A percentile compares a stretch with the other conserved stretches of the same genome.
Evolutionary conservation across 2,113 vertebrate species (phyloP).

Genomic region (Mirza zaza): DNA sequence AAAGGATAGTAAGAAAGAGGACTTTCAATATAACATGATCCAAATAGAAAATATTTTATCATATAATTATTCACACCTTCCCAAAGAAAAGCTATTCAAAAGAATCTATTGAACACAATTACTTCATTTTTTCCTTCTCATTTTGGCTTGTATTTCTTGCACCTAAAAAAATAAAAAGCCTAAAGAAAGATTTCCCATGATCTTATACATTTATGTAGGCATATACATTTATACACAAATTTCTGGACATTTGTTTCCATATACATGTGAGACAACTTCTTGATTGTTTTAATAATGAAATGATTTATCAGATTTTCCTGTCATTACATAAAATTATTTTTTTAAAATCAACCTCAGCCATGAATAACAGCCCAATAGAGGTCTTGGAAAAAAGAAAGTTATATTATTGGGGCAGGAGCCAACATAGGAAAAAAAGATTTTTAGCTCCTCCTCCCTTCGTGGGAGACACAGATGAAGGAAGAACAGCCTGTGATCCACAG

Average conservation of each 20-base stretch:
- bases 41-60: slow-evolving; percentile 23
- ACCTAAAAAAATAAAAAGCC: not conserved
- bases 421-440: slow-evolving; percentile 61
- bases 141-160: not conserved
- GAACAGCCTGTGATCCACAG: slow-evolving; percentile 70
- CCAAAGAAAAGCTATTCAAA: not conserved
- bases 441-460: slow-evolving; percentile 56
- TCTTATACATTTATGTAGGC: not conserved
- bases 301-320: slow-evolving; percentile 8
- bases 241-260: not conserved
- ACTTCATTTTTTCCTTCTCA: not conserved
- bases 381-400: slow-evolving; percentile 58
- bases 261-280: not conserved
- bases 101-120: not conserved
- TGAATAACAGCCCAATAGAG: slow-evolving; percentile 59
- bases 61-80: not conserved
- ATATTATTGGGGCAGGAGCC: slow-evolving; percentile 58
- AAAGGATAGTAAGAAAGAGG: not conserved
- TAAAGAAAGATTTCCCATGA: not conserved
- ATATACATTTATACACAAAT: not conserved
- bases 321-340: slow-evolving; percentile 3
- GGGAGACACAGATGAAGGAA: slow-evolving; percentile 72
- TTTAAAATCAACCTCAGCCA: slow-evolving; percentile 33
- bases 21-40: not conserved
- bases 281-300: slow-evolving; percentile 25